A percentile compares a stretch with the other conserved stretches of the same genome.
These are phyloP conservation scores for Rhaphigaster nebulosa DNA, from an alignment of 2,888 invertebrate genomes.

Conservation along the genomic window DNA sequence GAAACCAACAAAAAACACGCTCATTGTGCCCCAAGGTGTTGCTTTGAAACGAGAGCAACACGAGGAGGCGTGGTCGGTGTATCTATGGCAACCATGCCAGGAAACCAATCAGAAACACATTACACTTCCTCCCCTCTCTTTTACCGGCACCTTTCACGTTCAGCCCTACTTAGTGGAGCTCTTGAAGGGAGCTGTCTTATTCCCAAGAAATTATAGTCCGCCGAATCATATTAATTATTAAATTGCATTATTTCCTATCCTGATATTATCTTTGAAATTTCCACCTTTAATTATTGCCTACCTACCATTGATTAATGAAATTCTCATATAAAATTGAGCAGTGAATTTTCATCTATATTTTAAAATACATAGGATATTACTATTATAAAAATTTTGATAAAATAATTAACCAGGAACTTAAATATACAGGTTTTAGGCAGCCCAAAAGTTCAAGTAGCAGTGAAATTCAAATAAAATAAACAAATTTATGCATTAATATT, in stretches of 20 bases:
- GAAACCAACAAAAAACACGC: constrained; percentile 26
- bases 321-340: no score
- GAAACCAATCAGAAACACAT: constrained; percentile 48
- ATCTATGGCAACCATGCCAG: constrained; percentile 47
- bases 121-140: constrained; percentile 42
- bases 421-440: no score
- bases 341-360: no score
- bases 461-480: no score
- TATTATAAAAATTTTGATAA: no score
- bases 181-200: background rate
- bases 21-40: constrained; percentile 40
- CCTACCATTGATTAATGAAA: no score
- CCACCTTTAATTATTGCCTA: no score
- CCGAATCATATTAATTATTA: background rate
- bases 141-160: constrained; percentile 43
- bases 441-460: no score
- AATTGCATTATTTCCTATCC: background rate
- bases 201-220: background rate
- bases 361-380: no score
- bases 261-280: no score
- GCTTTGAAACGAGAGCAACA: constrained; percentile 17
- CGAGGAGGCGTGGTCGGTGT: constrained; percentile 45
- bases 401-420: no score
- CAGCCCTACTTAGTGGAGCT: background rate
- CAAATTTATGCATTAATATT: no score